Base-by-base conservation (phyloP, 2,797 vertebrate species). In the Tenualosa thibaudeaui region DNA sequence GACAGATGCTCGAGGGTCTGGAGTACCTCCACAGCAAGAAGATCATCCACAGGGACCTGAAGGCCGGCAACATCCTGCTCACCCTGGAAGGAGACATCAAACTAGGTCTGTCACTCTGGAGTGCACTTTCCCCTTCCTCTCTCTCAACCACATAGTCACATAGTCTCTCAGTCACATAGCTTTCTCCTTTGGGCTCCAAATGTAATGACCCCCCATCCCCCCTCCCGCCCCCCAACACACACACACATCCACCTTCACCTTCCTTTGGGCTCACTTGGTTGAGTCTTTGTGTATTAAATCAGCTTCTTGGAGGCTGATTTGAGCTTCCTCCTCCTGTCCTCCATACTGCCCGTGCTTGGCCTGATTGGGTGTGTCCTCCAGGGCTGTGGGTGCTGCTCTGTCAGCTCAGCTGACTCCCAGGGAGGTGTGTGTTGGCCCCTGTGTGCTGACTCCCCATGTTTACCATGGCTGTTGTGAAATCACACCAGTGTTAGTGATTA, bases 41-140 rank as follows among this genome's bases (percentile, higher is more conserved):
- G 94, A 98, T 99, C 93, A 99, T 99, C 92, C 98, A 99, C 94
- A 94, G 98, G 26, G 98, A 99, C 93, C 94, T 99, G 90, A 99
- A 99, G 93, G 98, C 98, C 0, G 98, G 98, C 2, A 99, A 99
- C 0, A 95, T 99, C 87, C 96, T 99, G 5, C 97, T 99, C 90
- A 98, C 95, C 68, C 94, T 96, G 37, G 97, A 99, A 0, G 98
- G 98, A 9, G 96, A 98, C 92, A 97, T 99, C 92, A 97, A 98
- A 89, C 96, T 99, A 0, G 98, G 98, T 99, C 91, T 96, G 96
- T 58, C 58, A 37, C 82, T 49, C 82, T 24, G n/a, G 8, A 26
- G 60, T n/a, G 2, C 24, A 24, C 10, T 26, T 9, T 7, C n/a
- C 26, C 51, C 15, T 56, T 56, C 5, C 5, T 22, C 60, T 65